phyloP scores from a whole-genome alignment of 37 sponge, comb jelly and placozoan species.

The Theonella swinhoei region DNA sequence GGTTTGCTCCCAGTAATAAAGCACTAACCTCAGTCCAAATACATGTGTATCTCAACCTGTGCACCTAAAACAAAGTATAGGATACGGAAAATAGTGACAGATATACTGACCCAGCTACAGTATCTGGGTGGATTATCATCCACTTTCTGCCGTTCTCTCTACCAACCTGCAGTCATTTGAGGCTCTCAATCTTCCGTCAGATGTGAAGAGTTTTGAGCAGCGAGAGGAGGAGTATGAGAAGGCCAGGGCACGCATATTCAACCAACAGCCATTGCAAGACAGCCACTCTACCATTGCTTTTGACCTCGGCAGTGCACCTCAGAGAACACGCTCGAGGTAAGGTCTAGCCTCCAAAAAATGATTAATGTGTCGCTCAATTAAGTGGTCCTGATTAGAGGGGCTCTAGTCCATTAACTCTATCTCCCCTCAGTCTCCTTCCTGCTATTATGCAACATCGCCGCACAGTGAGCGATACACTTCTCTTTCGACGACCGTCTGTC shows the following conservation, averaged over 20 bases:
- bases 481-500: neutral
- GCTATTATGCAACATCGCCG: constrained; percentile 60
- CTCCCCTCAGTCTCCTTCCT: constrained; percentile 8
- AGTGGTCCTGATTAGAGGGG: neutral
- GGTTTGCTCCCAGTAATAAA: no score
- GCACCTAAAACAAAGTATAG: no score
- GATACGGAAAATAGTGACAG: no score
- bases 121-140: no score
- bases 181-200: constrained; percentile 1
- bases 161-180: constrained; percentile 23
- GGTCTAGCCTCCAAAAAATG: neutral
- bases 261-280: constrained; percentile 32
- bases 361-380: neutral
- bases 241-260: constrained; percentile 86
- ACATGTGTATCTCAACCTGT: no score
- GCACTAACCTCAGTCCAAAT: no score
- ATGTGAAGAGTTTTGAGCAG: constrained; percentile 73
- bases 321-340: neutral
- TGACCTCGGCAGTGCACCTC: constrained; percentile 6
- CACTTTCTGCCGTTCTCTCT: no score
- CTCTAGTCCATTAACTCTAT: neutral
- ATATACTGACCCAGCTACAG: no score
- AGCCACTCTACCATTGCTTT: neutral
- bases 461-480: constrained; percentile 62
- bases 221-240: constrained; percentile 84